These are phyloP conservation scores for Synergus laeviventris DNA, from an alignment of 2,888 invertebrate species.

Conservation along the genomic window DNA sequence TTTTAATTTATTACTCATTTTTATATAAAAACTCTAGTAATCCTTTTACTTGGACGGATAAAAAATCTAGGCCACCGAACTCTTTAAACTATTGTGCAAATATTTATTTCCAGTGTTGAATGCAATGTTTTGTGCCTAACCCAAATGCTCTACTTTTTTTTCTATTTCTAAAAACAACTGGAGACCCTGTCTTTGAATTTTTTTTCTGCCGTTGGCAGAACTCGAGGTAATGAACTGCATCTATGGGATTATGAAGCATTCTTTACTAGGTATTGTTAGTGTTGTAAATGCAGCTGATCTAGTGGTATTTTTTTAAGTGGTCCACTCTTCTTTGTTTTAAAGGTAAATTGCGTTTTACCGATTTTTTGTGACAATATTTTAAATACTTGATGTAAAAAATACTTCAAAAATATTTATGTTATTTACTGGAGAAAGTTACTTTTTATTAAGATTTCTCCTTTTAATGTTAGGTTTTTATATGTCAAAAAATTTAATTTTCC, in stretches of 20 bases:
- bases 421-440: background rate
- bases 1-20: background rate
- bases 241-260: slow-evolving; percentile 17
- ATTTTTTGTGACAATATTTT: background rate
- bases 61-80: slow-evolving; percentile 6
- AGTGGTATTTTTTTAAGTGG: background rate
- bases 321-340: background rate
- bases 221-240: slow-evolving; percentile 27
- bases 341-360: background rate
- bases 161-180: slow-evolving; percentile 33
- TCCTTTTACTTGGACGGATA: background rate
- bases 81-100: background rate
- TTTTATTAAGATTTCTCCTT: background rate
- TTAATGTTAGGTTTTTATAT: background rate
- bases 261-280: background rate
- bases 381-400: background rate
- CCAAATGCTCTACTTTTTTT: slow-evolving; percentile 19
- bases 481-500: background rate
- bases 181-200: slow-evolving; percentile 33
- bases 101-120: slow-evolving; percentile 8
- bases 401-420: background rate
- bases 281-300: slow-evolving; percentile 25
- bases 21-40: background rate
- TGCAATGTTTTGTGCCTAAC: background rate
- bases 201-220: slow-evolving; percentile 18